Evolutionary conservation across 2,888 invertebrate species (phyloP).

Genomic region (Phania funesta): DNA sequence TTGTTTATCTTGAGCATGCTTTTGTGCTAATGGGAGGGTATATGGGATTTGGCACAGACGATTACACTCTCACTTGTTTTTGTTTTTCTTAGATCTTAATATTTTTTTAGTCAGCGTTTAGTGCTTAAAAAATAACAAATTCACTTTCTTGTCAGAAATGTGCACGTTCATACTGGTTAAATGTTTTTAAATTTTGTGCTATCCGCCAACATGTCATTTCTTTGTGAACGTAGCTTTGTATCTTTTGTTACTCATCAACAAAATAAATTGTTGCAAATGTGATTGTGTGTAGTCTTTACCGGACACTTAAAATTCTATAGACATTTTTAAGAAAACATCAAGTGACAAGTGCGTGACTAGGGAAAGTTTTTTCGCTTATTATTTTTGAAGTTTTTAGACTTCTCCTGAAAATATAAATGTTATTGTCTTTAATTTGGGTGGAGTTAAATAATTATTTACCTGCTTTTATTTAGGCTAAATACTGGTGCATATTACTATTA

Average conservation of each 20-base stretch:
- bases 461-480: slow-evolving; percentile 29
- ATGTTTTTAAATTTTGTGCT: slow-evolving; percentile 26
- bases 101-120: too few species aligned
- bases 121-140: slow-evolving; percentile 13
- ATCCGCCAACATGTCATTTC: slow-evolving; percentile 19
- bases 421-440: slow-evolving; percentile 45
- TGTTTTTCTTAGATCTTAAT: too few species aligned
- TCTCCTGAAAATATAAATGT: slow-evolving; percentile 1
- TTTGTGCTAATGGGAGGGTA: too few species aligned
- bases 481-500: slow-evolving; percentile 7
- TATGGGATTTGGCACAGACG: too few species aligned
- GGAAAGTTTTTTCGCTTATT: slow-evolving; percentile 57
- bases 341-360: slow-evolving; percentile 64
- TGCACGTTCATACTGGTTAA: slow-evolving; percentile 38
- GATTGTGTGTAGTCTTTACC: slow-evolving; percentile 38
- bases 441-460: slow-evolving; percentile 6
- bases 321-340: slow-evolving; percentile 65
- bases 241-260: too few species aligned
- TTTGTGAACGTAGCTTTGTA: background rate
- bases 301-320: slow-evolving; percentile 64
- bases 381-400: background rate
- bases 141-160: slow-evolving; percentile 60
- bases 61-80: too few species aligned
- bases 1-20: too few species aligned
- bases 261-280: background rate